These are phyloP conservation scores for Takifugu ocellatus DNA, from an alignment of 2,797 vertebrate genomes.

Conservation along the genomic window DNA sequence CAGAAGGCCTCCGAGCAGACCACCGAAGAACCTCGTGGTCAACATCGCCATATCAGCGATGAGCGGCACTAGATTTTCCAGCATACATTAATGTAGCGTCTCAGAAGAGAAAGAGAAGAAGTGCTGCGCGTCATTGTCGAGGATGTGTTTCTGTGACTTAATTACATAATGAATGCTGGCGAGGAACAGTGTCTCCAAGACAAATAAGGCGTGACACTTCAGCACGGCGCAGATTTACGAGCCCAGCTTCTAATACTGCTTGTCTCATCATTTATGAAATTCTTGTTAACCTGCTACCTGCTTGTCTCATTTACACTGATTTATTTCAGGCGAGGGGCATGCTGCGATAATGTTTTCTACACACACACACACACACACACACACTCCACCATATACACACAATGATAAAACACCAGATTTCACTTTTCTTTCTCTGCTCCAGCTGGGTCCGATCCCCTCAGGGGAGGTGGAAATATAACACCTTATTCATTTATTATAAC, in stretches of 20 bases:
- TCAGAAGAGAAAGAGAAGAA: too few relatives aligned
- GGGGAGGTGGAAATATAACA: constrained; percentile 39
- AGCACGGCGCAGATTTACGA: constrained; percentile 3
- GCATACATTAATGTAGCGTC: too few relatives aligned
- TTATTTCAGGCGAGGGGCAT: constrained; percentile 2
- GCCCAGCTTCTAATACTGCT: not conserved
- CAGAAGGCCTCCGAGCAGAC: not conserved
- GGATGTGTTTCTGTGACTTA: too few relatives aligned
- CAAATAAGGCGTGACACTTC: not conserved
- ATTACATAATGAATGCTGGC: not conserved
- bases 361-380: not conserved
- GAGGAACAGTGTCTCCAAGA: constrained; percentile 1
- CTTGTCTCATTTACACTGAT: constrained; percentile 25
- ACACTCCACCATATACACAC: not conserved
- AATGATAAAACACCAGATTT: constrained; percentile 1
- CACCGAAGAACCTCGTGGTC: too few relatives aligned
- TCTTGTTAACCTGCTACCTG: constrained; percentile 11
- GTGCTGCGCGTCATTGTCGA: too few relatives aligned
- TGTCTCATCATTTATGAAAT: constrained; percentile 5
- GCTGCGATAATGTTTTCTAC: constrained; percentile 2
- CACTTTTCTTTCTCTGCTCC: constrained; percentile 20
- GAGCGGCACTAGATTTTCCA: too few relatives aligned
- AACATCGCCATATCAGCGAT: too few relatives aligned
- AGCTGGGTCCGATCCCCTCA: constrained; percentile 39
- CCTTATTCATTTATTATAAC: constrained; percentile 42